Percentiles rank a stretch among this genome's conserved stretches.
These are phyloP conservation scores for Haliclona indistincta DNA, from an alignment of 37 sponge, comb jelly and placozoan genomes.

Conservation along the genomic window DNA sequence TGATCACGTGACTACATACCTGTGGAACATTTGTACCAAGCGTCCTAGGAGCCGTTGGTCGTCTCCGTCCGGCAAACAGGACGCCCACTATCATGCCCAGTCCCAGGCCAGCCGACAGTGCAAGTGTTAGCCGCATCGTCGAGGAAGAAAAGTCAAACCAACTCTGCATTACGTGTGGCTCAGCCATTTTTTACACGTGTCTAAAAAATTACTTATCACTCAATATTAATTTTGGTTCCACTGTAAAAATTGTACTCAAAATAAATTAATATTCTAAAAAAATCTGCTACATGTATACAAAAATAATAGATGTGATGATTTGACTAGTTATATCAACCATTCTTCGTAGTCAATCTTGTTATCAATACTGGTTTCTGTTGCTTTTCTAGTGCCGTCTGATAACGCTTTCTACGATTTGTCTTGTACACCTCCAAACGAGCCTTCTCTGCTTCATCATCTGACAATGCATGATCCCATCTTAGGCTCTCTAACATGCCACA, in stretches of 20 bases:
- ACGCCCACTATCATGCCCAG: slow-evolving; percentile 17
- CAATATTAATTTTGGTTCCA: too few species aligned
- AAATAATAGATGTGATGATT: too few species aligned
- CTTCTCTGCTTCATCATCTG: slow-evolving; percentile 63
- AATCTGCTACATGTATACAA: too few species aligned
- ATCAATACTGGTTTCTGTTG: too few species aligned
- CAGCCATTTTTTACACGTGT: too few species aligned
- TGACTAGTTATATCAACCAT: too few species aligned
- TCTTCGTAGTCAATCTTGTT: too few species aligned
- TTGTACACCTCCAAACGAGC: slow-evolving; percentile 65
- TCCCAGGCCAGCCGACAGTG: slow-evolving; percentile 34
- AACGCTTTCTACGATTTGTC: slow-evolving; percentile 50
- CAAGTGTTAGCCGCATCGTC: slow-evolving; percentile 5
- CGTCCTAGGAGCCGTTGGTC: neutral
- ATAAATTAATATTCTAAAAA: too few species aligned
- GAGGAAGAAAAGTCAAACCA: too few species aligned
- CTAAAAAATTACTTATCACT: too few species aligned
- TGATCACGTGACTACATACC: neutral
- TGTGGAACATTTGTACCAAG: neutral
- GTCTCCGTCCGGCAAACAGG: slow-evolving; percentile 13
- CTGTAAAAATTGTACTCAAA: too few species aligned
- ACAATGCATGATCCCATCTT: slow-evolving; percentile 43
- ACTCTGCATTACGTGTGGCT: too few species aligned
- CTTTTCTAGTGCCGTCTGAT: slow-evolving; percentile 39
- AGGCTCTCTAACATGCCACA: slow-evolving; percentile 26